Evolutionary conservation across 2,797 vertebrate species (phyloP).

Genomic region (Enteromius radiatus): DNA sequence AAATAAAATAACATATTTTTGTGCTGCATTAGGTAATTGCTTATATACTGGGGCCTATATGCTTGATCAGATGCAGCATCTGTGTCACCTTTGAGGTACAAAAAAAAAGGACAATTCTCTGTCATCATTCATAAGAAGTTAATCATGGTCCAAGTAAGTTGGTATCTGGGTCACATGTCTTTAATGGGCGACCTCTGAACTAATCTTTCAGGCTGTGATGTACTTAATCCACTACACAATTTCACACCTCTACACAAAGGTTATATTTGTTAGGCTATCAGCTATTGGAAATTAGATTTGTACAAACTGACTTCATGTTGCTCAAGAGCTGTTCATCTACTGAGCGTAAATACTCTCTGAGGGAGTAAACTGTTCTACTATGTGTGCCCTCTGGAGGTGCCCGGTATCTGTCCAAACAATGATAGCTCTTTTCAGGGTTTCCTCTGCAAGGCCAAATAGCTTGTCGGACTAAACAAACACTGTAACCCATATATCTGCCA

Average conservation of each 20-base stretch:
- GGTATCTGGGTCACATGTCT: background rate
- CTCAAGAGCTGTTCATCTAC: conserved; percentile 23
- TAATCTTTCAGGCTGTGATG: conserved; percentile 54
- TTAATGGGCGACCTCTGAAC: background rate
- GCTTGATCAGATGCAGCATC: background rate
- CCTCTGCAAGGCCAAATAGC: conserved; percentile 68
- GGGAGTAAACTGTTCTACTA: conserved; percentile 27
- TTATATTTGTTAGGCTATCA: conserved; percentile 35
- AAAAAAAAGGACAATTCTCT: background rate
- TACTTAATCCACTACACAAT: conserved; percentile 21
- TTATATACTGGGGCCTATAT: background rate
- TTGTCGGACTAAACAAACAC: conserved; percentile 74
- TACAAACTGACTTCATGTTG: conserved; percentile 20
- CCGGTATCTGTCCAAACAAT: conserved; percentile 78
- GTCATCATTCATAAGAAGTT: background rate
- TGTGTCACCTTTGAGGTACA: background rate
- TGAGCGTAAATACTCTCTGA: conserved; percentile 19
- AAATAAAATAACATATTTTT: background rate
- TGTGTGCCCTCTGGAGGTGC: conserved; percentile 62
- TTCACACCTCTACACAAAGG: conserved; percentile 30
- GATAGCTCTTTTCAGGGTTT: conserved; percentile 74
- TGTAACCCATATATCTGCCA: conserved; percentile 71
- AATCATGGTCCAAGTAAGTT: background rate
- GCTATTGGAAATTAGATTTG: conserved; percentile 26
- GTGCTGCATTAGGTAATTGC: no score